Evolutionary conservation across 2,888 invertebrate species (phyloP).

Genomic region (Sclerodermus sp.): DNA sequence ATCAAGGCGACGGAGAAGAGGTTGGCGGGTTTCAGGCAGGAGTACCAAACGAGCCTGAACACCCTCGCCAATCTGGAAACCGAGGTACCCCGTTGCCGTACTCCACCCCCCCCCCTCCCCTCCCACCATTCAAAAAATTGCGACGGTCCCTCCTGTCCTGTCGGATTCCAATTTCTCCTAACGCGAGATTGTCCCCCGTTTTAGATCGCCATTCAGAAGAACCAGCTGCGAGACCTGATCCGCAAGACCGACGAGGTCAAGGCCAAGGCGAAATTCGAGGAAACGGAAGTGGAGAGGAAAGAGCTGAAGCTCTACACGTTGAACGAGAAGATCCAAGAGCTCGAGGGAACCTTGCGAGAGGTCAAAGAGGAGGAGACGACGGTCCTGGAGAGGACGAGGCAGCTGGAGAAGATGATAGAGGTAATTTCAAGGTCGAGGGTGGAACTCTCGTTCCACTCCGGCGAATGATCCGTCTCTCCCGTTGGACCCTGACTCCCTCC

Average conservation of each 20-base stretch:
- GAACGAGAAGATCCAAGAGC: slow-evolving; percentile 53
- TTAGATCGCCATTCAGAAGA: slow-evolving; percentile 24
- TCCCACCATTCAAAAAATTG: too few species aligned
- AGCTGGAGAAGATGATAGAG: slow-evolving; percentile 66
- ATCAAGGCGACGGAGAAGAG: too few species aligned
- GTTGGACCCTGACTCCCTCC: too few species aligned
- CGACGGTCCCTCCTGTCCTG: too few species aligned
- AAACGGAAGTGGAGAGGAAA: slow-evolving; percentile 19
- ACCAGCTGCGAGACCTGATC: slow-evolving; percentile 39
- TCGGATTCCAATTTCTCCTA: too few species aligned
- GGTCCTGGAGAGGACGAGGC: slow-evolving; percentile 63
- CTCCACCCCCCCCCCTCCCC: too few species aligned
- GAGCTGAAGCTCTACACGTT: slow-evolving; percentile 26
- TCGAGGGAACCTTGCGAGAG: slow-evolving; percentile 60
- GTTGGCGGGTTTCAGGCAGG: not conserved
- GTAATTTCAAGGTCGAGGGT: too few species aligned
- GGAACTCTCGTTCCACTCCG: too few species aligned
- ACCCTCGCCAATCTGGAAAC: slow-evolving; percentile 11
- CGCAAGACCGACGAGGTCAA: slow-evolving; percentile 44
- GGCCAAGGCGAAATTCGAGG: slow-evolving; percentile 21
- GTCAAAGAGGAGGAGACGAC: slow-evolving; percentile 62
- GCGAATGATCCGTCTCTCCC: too few species aligned
- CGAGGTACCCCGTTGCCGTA: too few species aligned
- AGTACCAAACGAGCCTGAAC: slow-evolving; percentile 12
- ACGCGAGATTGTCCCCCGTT: slow-evolving; percentile 1